Evolutionary conservation across 2,113 vertebrate species (phyloP).

Genomic region (Bettongia penicillata): DNA sequence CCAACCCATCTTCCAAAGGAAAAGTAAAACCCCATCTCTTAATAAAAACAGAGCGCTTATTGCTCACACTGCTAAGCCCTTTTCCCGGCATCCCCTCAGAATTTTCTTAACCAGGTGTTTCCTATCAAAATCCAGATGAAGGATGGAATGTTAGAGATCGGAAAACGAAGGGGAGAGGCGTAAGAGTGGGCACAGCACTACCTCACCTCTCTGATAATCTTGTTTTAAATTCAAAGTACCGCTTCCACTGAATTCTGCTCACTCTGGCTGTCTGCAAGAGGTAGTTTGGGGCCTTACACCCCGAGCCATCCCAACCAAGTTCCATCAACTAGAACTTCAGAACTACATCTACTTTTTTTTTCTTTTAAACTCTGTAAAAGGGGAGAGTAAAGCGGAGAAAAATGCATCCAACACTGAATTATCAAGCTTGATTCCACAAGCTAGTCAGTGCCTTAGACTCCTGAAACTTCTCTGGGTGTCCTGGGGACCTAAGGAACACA

Average conservation of each 20-base stretch:
- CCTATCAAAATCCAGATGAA: neutral
- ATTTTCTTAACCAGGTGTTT: neutral
- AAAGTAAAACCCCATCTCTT: neutral
- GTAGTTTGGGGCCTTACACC: slow-evolving; percentile 77
- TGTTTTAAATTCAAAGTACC: slow-evolving; percentile 28
- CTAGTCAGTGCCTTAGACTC: slow-evolving; percentile 54
- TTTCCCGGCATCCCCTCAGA: neutral
- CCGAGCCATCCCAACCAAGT: slow-evolving; percentile 68
- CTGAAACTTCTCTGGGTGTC: slow-evolving; percentile 26
- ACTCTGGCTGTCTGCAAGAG: slow-evolving; percentile 75
- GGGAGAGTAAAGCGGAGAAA: slow-evolving; percentile 65
- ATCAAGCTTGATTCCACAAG: slow-evolving; percentile 57
- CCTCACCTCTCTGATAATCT: neutral
- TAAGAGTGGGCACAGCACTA: neutral
- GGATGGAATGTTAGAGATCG: slow-evolving; percentile 37
- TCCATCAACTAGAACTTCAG: slow-evolving; percentile 71
- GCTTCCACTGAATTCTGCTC: neutral
- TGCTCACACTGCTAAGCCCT: slow-evolving; percentile 1
- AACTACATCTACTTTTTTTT: slow-evolving; percentile 50
- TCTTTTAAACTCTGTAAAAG: slow-evolving; percentile 55
- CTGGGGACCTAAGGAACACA: slow-evolving; percentile 3
- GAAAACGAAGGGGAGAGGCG: neutral
- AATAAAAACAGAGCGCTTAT: neutral
- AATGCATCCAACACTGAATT: slow-evolving; percentile 60
- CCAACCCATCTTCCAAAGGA: neutral